Evolutionary conservation across 2,797 vertebrate species (phyloP).

Genomic region (Gymnothorax javanicus): DNA sequence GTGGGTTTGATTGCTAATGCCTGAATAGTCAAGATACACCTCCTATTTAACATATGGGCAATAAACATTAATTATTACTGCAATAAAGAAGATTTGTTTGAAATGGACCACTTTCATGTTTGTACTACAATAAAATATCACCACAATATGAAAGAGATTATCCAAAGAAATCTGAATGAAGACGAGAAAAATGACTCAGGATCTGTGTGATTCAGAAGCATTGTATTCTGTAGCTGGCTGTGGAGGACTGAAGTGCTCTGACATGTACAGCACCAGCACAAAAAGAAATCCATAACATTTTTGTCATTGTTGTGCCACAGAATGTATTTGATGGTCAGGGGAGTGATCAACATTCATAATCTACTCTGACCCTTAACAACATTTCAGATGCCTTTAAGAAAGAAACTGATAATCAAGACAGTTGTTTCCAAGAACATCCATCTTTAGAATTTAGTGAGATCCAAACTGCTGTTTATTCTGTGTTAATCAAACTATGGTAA

Average conservation of each 20-base stretch:
- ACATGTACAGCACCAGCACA: neutral
- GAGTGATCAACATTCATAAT: neutral
- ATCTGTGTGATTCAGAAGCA: neutral
- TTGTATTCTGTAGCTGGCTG: neutral
- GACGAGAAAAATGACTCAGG: neutral
- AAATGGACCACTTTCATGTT: neutral
- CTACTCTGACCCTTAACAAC: neutral
- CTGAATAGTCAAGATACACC: too few relatives aligned
- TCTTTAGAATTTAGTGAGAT: conserved; percentile 15
- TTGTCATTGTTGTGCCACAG: neutral
- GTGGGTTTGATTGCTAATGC: too few relatives aligned
- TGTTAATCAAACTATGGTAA: neutral
- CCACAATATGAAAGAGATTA: neutral
- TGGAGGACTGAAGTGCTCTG: neutral
- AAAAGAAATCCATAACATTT: neutral
- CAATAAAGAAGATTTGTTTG: too few relatives aligned
- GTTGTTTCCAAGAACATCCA: conserved; percentile 7
- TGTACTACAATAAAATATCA: neutral
- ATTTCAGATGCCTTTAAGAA: neutral
- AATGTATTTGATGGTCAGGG: neutral
- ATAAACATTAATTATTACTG: too few relatives aligned
- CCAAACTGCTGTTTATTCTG: neutral
- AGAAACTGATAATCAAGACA: conserved; percentile 3
- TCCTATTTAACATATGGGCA: too few relatives aligned
- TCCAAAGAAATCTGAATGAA: neutral